phyloP scores from a whole-genome alignment of 1,140 invertebrate genomes.

The Meloidogyne hapla region DNA sequence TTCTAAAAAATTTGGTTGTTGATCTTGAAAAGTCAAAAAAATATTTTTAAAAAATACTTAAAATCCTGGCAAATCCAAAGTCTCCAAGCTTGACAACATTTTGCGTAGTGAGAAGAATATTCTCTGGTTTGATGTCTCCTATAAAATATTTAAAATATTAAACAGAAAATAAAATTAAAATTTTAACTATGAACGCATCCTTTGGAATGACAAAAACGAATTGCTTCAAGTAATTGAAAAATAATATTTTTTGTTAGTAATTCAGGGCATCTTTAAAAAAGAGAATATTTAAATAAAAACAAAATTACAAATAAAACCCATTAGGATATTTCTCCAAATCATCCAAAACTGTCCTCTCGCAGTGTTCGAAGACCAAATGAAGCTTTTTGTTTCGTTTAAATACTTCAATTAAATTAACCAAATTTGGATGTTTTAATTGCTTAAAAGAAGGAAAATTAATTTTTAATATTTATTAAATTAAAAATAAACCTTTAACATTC shows the following conservation, averaged over 20 bases:
- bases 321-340: conserved; percentile 87
- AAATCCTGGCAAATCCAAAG: conserved; percentile 94
- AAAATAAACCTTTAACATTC: conserved; percentile 84
- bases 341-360: conserved; percentile 89
- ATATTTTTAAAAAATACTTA: conserved; percentile 75
- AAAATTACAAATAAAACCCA: conserved; percentile 66
- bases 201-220: conserved; percentile 92
- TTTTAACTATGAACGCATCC: conserved; percentile 69
- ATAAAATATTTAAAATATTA: not conserved
- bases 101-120: conserved; percentile 88
- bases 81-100: conserved; percentile 95
- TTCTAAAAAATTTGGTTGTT: no score
- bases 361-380: conserved; percentile 97
- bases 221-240: conserved; percentile 89
- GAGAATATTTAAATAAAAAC: not conserved
- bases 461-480: not conserved
- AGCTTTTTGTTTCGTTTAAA: conserved; percentile 91
- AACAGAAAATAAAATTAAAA: not conserved
- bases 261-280: conserved; percentile 75
- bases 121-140: conserved; percentile 92
- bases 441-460: conserved; percentile 66
- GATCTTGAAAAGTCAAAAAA: no score
- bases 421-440: conserved; percentile 96
- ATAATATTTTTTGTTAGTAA: conserved; percentile 83
- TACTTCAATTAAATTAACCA: conserved; percentile 95